Evolutionary conservation across 2,888 invertebrate species (phyloP).

Genomic region (Quadroppia sp.): DNA sequence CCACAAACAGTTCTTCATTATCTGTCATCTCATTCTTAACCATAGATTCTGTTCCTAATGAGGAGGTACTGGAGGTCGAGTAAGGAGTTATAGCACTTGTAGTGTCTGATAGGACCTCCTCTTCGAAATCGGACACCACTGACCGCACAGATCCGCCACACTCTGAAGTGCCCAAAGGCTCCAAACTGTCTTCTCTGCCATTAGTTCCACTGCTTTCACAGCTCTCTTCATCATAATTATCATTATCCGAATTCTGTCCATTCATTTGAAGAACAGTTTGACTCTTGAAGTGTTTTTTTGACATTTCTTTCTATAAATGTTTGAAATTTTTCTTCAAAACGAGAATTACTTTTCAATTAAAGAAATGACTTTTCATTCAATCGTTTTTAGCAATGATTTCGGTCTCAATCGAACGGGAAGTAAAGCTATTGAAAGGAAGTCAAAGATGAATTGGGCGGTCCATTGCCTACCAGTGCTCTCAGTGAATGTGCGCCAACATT

Average conservation of each 20-base stretch:
- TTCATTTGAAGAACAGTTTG: background rate
- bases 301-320: background rate
- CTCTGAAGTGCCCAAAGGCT: constrained; percentile 19
- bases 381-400: background rate
- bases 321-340: background rate
- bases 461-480: background rate
- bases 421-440: background rate
- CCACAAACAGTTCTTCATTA: constrained; percentile 7
- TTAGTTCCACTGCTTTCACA: background rate
- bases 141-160: constrained; percentile 8
- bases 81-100: constrained; percentile 16
- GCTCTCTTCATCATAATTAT: constrained; percentile 21
- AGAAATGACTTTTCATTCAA: too few relatives aligned
- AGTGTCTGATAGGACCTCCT: constrained; percentile 19
- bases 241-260: background rate
- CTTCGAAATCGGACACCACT: constrained; percentile 26
- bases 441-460: constrained; percentile 1
- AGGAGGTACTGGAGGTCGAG: constrained; percentile 13
- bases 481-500: background rate
- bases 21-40: constrained; percentile 30
- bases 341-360: background rate
- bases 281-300: background rate
- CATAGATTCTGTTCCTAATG: constrained; percentile 12
- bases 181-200: constrained; percentile 14
- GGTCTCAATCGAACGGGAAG: background rate